A percentile compares a stretch with the other conserved stretches of the same genome.
phyloP scores from a whole-genome alignment of 2,888 invertebrate species.

The Melikaiella ostensackeni region DNA sequence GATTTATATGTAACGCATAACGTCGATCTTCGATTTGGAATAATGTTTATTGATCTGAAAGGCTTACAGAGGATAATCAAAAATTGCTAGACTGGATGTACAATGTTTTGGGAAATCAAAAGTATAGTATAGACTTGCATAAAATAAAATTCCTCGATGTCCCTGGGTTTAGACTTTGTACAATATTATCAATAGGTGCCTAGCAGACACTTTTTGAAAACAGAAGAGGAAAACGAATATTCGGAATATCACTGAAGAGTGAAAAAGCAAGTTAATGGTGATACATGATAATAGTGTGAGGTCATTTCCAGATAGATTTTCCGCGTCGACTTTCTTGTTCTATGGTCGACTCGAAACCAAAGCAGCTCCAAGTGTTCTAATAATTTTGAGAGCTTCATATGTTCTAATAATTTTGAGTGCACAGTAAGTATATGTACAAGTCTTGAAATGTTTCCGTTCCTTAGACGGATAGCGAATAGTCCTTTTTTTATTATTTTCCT shows the following conservation, averaged over 20 bases:
- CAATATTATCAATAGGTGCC: slow-evolving; percentile 31
- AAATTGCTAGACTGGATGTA: slow-evolving; percentile 4
- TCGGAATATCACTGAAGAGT: neutral
- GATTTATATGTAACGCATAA: slow-evolving; percentile 9
- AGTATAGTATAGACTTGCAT: neutral
- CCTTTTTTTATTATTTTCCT: neutral
- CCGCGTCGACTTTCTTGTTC: neutral
- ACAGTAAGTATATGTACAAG: slow-evolving; percentile 17
- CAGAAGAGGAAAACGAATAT: neutral
- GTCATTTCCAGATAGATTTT: slow-evolving; percentile 9
- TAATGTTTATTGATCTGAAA: slow-evolving; percentile 30
- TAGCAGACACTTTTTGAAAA: neutral
- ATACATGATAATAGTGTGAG: neutral
- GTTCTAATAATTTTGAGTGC: neutral
- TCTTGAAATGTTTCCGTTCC: slow-evolving; percentile 20
- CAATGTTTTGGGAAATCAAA: neutral
- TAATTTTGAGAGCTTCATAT: too few species aligned
- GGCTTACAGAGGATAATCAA: slow-evolving; percentile 2
- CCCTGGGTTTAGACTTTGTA: slow-evolving; percentile 9
- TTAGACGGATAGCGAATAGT: slow-evolving; percentile 9
- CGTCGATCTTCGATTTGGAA: slow-evolving; percentile 23
- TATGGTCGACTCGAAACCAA: neutral
- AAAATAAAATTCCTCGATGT: neutral
- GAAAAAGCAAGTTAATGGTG: neutral
- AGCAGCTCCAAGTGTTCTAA: neutral